A percentile compares a stretch with the other conserved stretches of the same genome.
Evolutionary conservation across 2,888 invertebrate species (phyloP).

Genomic region (Campopleginae sp.): DNA sequence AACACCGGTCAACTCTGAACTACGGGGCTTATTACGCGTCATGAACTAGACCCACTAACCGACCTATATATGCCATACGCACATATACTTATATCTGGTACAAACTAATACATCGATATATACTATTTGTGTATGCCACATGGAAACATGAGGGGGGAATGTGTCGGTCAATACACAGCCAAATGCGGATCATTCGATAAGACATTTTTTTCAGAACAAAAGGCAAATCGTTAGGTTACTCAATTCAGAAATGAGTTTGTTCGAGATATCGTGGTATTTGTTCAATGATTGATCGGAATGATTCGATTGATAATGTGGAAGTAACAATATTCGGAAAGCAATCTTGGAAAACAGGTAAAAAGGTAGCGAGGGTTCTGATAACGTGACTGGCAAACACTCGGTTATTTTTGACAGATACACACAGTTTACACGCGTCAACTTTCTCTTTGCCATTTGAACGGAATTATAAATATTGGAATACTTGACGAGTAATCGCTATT

Average conservation of each 20-base stretch:
- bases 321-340: not conserved
- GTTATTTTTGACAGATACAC: too few species aligned
- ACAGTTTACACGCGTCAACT: too few species aligned
- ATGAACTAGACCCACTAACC: conserved; percentile 77
- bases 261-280: not conserved
- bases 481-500: not conserved
- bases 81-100: conserved; percentile 68
- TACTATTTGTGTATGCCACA: not conserved
- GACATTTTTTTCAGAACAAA: not conserved
- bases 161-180: not conserved
- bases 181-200: not conserved
- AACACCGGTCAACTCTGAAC: conserved; percentile 11
- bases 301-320: not conserved
- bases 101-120: conserved; percentile 26
- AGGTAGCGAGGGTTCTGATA: too few species aligned
- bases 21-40: conserved; percentile 53
- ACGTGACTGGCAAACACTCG: too few species aligned
- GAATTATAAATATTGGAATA: not conserved
- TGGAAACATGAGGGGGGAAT: not conserved
- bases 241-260: not conserved
- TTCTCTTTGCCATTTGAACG: not conserved
- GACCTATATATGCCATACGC: conserved; percentile 68
- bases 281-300: not conserved
- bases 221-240: not conserved
- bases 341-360: not conserved